Conservation (phyloP, 2,797 vertebrate species). For the Hafferia zeledoni region DNA sequence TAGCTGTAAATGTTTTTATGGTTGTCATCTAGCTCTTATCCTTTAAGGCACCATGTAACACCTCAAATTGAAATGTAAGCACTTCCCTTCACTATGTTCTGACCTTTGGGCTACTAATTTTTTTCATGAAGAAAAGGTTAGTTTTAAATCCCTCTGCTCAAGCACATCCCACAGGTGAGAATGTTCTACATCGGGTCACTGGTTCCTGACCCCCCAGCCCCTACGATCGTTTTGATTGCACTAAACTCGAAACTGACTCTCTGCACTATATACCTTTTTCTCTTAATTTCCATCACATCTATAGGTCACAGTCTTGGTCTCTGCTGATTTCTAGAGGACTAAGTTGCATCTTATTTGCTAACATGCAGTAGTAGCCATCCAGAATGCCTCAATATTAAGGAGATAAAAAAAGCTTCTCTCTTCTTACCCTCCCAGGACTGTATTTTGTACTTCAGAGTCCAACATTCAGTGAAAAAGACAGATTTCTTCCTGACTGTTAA, state of each 20-base stretch:
- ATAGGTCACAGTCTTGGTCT: neutral
- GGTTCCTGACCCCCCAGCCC: neutral
- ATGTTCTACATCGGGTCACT: neutral
- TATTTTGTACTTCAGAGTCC: neutral
- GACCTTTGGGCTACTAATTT: neutral
- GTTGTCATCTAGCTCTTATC: neutral
- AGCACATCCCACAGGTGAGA: rapidly evolving
- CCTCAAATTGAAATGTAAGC: neutral
- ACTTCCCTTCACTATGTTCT: neutral
- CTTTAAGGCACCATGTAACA: neutral
- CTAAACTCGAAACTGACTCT: neutral
- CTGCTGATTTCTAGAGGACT: neutral
- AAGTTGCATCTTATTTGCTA: neutral
- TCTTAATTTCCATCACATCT: neutral
- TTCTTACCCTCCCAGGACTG: neutral
- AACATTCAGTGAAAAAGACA: neutral
- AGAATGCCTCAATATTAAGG: neutral
- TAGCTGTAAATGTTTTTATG: conserved; percentile 3
- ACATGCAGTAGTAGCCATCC: neutral
- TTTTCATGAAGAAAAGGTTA: neutral
- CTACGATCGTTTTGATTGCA: neutral
- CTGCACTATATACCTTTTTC: neutral
- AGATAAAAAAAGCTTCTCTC: neutral
- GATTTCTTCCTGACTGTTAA: neutral
- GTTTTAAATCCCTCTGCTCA: neutral